Percentiles rank a stretch among this genome's conserved stretches.
phyloP scores from a whole-genome alignment of 1,140 invertebrate genomes.

The Scylla paramamosain region DNA sequence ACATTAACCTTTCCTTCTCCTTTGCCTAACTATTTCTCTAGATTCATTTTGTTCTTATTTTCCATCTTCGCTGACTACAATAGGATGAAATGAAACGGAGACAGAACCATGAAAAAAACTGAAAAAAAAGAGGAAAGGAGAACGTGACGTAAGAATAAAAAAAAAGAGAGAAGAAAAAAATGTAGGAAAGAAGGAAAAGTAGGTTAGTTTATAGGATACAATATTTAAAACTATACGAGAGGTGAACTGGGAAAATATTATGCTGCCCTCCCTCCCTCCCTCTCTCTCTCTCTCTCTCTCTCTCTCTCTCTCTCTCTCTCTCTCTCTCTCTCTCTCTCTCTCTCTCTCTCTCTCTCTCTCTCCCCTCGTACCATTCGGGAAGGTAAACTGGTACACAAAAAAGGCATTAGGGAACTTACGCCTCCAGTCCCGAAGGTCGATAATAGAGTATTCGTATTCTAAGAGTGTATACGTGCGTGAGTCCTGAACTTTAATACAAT shows the following conservation, averaged over 20 bases:
- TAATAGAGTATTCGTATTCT: too few relatives aligned
- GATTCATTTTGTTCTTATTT: too few relatives aligned
- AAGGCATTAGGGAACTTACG: too few relatives aligned
- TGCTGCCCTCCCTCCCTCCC: background rate
- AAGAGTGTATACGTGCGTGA: background rate
- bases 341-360: background rate
- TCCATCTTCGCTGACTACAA: too few relatives aligned
- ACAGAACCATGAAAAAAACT: background rate
- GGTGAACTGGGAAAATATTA: too few relatives aligned
- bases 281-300: constrained; percentile 18
- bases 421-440: too few relatives aligned
- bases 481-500: background rate
- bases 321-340: constrained; percentile 27
- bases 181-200: background rate
- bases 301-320: background rate
- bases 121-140: background rate
- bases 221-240: too few relatives aligned
- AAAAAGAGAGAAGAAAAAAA: background rate
- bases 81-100: too few relatives aligned
- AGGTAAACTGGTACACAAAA: too few relatives aligned
- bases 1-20: background rate
- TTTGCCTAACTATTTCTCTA: too few relatives aligned
- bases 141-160: background rate
- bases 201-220: background rate
- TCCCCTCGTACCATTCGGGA: too few relatives aligned